phyloP scores from a whole-genome alignment of 2,797 vertebrate genomes.

The Cryptoprocta ferox region DNA sequence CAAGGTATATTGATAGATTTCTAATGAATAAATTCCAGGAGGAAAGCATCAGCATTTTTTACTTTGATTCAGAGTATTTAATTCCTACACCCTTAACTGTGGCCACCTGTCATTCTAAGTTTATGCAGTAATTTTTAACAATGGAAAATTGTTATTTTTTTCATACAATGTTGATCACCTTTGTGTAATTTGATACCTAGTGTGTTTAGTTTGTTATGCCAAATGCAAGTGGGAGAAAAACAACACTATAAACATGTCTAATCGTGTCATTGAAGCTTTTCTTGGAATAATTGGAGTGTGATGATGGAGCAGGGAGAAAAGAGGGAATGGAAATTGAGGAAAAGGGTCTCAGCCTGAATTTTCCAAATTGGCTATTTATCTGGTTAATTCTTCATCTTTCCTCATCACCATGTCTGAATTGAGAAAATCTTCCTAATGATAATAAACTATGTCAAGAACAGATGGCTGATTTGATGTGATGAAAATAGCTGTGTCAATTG shows the following conservation, averaged over 20 bases:
- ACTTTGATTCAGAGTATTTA: conserved; percentile 47
- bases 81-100: conserved; percentile 25
- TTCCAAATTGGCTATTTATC: conserved; percentile 81
- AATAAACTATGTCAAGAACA: conserved; percentile 82
- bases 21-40: conserved; percentile 56
- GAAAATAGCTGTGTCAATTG: conserved; percentile 82
- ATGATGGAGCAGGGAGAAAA: conserved; percentile 67
- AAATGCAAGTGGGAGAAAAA: conserved; percentile 55
- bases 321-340: conserved; percentile 69
- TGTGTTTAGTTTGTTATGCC: conserved; percentile 47
- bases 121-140: conserved; percentile 52
- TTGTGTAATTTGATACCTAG: conserved; percentile 33
- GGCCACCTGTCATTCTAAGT: conserved; percentile 44
- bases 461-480: conserved; percentile 83
- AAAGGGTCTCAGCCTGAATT: conserved; percentile 75
- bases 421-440: conserved; percentile 81
- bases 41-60: conserved; percentile 37
- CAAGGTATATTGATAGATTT: conserved; percentile 63
- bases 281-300: conserved; percentile 75
- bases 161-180: conserved; percentile 41
- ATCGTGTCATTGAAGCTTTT: conserved; percentile 69
- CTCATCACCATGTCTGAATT: conserved; percentile 79
- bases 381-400: conserved; percentile 79
- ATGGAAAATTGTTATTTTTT: conserved; percentile 60
- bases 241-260: conserved; percentile 64